Conservation (phyloP, 2,797 vertebrate genomes). For the Gephyroberyx darwinii region DNA sequence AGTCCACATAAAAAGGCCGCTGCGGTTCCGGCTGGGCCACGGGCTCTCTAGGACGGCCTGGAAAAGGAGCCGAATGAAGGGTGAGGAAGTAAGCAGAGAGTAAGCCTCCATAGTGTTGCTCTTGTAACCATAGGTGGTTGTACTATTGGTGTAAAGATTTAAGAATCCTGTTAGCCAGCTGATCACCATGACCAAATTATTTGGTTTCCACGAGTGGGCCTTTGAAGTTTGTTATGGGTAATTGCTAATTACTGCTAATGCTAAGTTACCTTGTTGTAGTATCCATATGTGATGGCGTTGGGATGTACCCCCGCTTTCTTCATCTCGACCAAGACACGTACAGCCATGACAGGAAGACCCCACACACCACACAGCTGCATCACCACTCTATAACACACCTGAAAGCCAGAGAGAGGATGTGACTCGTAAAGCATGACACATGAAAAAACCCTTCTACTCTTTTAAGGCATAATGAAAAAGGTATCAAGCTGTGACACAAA, state of each 20-base stretch:
- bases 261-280: conserved; percentile 83
- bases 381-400: conserved; percentile 98
- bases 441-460: background rate
- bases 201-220: background rate
- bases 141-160: background rate
- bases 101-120: background rate
- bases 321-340: conserved; percentile 96
- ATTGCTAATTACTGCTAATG: background rate
- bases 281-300: conserved; percentile 97
- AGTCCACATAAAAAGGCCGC: conserved; percentile 95
- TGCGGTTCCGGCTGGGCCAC: conserved; percentile 94
- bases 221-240: background rate
- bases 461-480: too few species aligned
- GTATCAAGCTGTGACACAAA: background rate
- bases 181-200: background rate
- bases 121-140: background rate
- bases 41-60: conserved; percentile 95
- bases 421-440: background rate
- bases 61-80: background rate
- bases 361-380: conserved; percentile 97
- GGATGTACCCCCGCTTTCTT: conserved; percentile 93
- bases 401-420: conserved; percentile 22
- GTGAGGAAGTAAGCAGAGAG: conserved; percentile 7
- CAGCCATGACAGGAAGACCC: conserved; percentile 94
- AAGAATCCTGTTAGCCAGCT: background rate